Percentiles rank a stretch among this genome's conserved stretches.
phyloP scores from a whole-genome alignment of 2,113 vertebrate genomes.

The Pterophyllum scalare region DNA sequence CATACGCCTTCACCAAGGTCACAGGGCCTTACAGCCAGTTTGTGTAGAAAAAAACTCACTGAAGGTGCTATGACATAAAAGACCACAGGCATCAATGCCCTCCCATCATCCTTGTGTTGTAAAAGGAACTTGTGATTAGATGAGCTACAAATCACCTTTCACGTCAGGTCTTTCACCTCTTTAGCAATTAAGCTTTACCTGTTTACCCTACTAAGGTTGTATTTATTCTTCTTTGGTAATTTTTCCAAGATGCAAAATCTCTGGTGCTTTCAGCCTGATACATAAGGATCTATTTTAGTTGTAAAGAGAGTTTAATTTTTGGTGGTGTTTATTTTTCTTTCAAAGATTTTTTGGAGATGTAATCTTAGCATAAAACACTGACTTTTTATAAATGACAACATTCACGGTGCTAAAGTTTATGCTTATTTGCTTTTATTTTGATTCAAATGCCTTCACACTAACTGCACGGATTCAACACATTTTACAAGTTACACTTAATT shows the following conservation, averaged over 20 bases:
- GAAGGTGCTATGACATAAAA: slow-evolving; percentile 70
- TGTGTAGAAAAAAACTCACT: slow-evolving; percentile 74
- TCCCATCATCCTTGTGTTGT: slow-evolving; percentile 33
- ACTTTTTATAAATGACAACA: slow-evolving; percentile 86
- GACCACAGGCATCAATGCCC: slow-evolving; percentile 52
- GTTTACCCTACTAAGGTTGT: slow-evolving; percentile 77
- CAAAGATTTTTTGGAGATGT: slow-evolving; percentile 73
- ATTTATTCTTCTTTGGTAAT: slow-evolving; percentile 79
- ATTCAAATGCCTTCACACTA: slow-evolving; percentile 86
- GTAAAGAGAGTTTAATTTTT: slow-evolving; percentile 84
- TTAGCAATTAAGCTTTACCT: slow-evolving; percentile 81
- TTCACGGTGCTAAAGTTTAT: slow-evolving; percentile 91
- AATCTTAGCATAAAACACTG: slow-evolving; percentile 84
- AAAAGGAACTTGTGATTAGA: slow-evolving; percentile 48
- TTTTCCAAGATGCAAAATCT: slow-evolving; percentile 76
- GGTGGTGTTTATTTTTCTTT: slow-evolving; percentile 77
- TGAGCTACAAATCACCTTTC: slow-evolving; percentile 46
- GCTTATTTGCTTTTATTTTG: slow-evolving; percentile 77
- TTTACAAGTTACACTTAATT: slow-evolving; percentile 59
- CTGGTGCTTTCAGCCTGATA: slow-evolving; percentile 91
- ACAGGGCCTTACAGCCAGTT: slow-evolving; percentile 97
- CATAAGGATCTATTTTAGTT: slow-evolving; percentile 84
- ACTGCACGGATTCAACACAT: slow-evolving; percentile 49
- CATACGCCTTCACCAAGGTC: slow-evolving; percentile 97
- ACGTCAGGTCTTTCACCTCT: slow-evolving; percentile 81